These are phyloP conservation scores for Orthonyx spaldingii DNA, from an alignment of 2,113 vertebrate genomes.

Conservation along the genomic window DNA sequence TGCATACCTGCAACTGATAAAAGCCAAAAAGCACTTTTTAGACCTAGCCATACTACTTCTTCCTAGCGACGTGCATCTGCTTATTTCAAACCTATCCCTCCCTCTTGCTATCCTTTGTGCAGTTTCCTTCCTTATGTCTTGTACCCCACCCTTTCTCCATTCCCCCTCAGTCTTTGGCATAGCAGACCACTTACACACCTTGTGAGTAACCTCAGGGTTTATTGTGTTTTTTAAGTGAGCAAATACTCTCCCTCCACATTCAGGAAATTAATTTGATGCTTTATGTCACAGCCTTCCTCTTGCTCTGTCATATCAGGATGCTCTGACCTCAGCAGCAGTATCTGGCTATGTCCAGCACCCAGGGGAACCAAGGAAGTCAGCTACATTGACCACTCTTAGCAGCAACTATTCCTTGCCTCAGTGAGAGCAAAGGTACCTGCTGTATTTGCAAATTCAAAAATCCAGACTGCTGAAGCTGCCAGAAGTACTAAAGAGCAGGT, in stretches of 20 bases:
- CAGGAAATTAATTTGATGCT: background rate
- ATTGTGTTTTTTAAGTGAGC: background rate
- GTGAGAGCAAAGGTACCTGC: background rate
- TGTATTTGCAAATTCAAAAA: background rate
- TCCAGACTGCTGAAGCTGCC: background rate
- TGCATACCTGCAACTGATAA: background rate
- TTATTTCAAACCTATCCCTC: background rate
- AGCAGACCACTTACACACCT: background rate
- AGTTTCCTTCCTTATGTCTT: background rate
- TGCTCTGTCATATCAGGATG: background rate
- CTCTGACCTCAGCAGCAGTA: background rate
- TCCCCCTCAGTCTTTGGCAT: background rate
- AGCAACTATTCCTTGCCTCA: background rate
- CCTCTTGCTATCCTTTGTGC: background rate
- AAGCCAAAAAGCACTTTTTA: background rate
- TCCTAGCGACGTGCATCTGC: rapidly evolving
- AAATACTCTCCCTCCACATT: background rate
- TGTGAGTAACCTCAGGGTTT: background rate
- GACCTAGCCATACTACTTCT: background rate
- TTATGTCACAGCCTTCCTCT: background rate
- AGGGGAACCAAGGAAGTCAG: background rate
- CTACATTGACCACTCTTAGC: background rate
- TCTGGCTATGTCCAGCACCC: background rate
- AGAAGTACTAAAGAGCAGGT: background rate
- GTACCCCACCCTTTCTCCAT: background rate